Base-by-base conservation (phyloP, 2,888 invertebrate genomes). In the Molorchus minor region DNA sequence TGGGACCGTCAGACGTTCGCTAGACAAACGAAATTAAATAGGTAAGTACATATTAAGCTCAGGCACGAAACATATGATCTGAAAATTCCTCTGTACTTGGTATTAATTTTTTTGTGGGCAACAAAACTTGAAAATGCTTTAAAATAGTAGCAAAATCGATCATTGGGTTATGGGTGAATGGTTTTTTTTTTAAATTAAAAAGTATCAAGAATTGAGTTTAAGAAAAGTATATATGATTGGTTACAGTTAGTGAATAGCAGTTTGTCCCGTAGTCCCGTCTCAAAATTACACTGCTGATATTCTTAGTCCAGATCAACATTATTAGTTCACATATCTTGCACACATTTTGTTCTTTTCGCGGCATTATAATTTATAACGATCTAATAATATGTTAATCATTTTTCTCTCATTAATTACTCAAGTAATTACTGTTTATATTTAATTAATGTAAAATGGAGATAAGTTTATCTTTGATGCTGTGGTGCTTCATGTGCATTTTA, bases 1-100 rank as follows among this genome's bases (percentile, higher is more conserved):
- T 58, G 58, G 52, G 58, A 54, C 25, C 58, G 43, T 64, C 65
- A 68, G 68, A 68, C 68, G 58, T 54, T 40, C 46, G 51, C 68
- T 56, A 68, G 68, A 68, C 68, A 45, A 43, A 33, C 41, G 44
- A 44, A 57, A 33, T 51, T 41, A 29, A 62, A 33, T 33, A 25
- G 8, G 25, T n/a, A n/a, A n/a, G n/a, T n/a, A n/a, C n/a, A 44
- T 56, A 67, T 65, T 64, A 62, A n/a, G 56, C 65, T 65, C 56
- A 62, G 64, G 62, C 63, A 64, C 58, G 61, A 41, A 63, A 57
- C 55, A 55, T 58, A 47, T 57, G 51, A 56, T 59, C 47, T 16
- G 16, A 4, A 25, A 25, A n/a, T n/a, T n/a, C n/a, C n/a, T n/a
- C n/a, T n/a, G n/a, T n/a, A n/a, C n/a, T n/a, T n/a, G n/a, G n/a